A percentile compares a stretch with the other conserved stretches of the same genome.
Evolutionary conservation across 2,888 invertebrate species (phyloP).

Genomic region (Tetramorium bicarinatum): DNA sequence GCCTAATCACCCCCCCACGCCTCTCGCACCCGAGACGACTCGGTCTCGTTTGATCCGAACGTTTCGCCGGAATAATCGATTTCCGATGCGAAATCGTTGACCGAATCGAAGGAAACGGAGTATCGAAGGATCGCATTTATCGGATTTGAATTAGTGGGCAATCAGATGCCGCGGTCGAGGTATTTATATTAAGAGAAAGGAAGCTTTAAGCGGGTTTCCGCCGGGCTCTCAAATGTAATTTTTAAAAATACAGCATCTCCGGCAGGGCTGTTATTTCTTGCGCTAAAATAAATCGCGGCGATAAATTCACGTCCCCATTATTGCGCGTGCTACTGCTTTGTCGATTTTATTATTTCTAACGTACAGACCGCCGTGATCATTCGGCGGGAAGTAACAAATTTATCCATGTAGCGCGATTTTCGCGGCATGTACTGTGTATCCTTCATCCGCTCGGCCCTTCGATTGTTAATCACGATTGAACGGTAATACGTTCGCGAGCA

Average conservation of each 20-base stretch:
- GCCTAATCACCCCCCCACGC: constrained; percentile 6
- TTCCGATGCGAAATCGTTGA: constrained; percentile 22
- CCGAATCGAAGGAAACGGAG: neutral
- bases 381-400: neutral
- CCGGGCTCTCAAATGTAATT: neutral
- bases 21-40: constrained; percentile 37
- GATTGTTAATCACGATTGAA: constrained; percentile 40
- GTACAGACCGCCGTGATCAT: neutral
- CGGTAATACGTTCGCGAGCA: constrained; percentile 16
- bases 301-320: constrained; percentile 15
- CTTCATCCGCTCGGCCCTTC: neutral
- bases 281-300: constrained; percentile 12
- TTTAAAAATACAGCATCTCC: neutral
- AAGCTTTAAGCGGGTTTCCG: neutral
- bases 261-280: neutral
- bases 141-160: neutral
- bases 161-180: neutral
- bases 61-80: constrained; percentile 40
- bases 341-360: neutral
- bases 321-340: neutral
- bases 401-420: neutral
- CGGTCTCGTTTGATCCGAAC: constrained; percentile 44
- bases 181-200: constrained; percentile 1
- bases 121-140: constrained; percentile 17
- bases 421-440: neutral